These are phyloP conservation scores for Parapsyche elsis DNA, from an alignment of 1,140 invertebrate species.

Conservation along the genomic window DNA sequence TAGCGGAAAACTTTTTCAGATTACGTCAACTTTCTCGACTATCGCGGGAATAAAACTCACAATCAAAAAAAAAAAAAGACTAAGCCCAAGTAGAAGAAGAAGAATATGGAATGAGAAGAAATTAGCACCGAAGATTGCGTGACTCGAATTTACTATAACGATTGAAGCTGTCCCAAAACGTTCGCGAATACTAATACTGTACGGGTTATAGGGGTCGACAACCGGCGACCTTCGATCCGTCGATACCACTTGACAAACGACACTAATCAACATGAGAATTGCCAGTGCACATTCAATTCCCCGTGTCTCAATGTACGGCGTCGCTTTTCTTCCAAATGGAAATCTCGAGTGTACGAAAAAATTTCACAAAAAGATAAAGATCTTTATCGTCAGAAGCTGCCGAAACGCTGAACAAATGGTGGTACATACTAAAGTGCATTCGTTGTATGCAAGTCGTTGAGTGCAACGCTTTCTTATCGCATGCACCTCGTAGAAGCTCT, in stretches of 20 bases:
- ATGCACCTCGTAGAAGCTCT: background rate
- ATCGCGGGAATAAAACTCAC: background rate
- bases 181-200: conserved; percentile 18
- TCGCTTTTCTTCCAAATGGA: no score
- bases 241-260: background rate
- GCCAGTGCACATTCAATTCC: no score
- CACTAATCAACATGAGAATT: no score
- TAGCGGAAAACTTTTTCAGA: background rate
- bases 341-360: no score
- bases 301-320: no score
- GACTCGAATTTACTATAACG: conserved; percentile 12
- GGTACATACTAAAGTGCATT: background rate
- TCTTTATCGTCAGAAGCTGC: no score
- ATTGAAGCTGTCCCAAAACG: background rate
- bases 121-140: conserved; percentile 23
- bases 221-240: background rate
- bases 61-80: background rate
- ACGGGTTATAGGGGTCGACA: background rate
- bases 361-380: no score
- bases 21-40: background rate
- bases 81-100: background rate
- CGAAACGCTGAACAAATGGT: no score
- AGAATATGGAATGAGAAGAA: conserved; percentile 27
- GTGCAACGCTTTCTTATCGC: background rate
- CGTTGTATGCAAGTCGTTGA: background rate